Conservation (phyloP, 2,113 vertebrate species). For the Caranx melampygus region DNA sequence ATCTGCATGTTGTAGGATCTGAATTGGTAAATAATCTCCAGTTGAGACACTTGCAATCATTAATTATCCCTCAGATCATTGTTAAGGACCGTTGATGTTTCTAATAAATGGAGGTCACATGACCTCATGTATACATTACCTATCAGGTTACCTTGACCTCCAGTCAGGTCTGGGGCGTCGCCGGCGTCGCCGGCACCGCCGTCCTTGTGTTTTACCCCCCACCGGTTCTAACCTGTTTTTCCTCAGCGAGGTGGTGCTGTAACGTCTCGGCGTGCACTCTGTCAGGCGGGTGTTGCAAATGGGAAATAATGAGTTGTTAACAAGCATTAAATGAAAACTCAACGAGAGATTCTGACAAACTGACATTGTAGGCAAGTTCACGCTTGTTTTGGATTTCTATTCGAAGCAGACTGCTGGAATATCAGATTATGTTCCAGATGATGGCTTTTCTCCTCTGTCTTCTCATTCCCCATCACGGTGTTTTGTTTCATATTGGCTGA, state of each 20-base stretch:
- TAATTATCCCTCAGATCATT: not conserved
- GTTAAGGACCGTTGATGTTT: not conserved
- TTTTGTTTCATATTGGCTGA: slow-evolving; percentile 48
- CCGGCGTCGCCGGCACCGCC: not conserved
- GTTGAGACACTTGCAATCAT: not conserved
- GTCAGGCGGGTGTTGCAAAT: slow-evolving; percentile 63
- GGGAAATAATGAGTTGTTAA: slow-evolving; percentile 74
- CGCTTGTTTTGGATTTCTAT: slow-evolving; percentile 38
- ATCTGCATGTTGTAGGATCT: not conserved
- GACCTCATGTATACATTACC: slow-evolving; percentile 31
- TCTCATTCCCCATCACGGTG: not conserved
- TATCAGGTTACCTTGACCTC: slow-evolving; percentile 33
- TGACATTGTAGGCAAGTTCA: slow-evolving; percentile 50
- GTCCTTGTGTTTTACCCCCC: slow-evolving; percentile 17
- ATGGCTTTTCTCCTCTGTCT: slow-evolving; percentile 32
- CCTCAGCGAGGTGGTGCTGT: not conserved
- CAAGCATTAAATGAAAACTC: slow-evolving; percentile 71
- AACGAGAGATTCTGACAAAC: slow-evolving; percentile 20
- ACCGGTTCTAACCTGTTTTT: not conserved
- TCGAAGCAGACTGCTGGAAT: slow-evolving; percentile 9
- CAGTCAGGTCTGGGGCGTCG: not conserved
- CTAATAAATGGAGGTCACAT: slow-evolving; percentile 10
- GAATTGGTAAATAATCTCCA: not conserved
- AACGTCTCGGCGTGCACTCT: not conserved
- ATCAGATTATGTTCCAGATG: slow-evolving; percentile 46